Percentiles rank a stretch among this genome's conserved stretches.
phyloP scores from a whole-genome alignment of 2,888 invertebrate species.

The Dioctria linearis region DNA sequence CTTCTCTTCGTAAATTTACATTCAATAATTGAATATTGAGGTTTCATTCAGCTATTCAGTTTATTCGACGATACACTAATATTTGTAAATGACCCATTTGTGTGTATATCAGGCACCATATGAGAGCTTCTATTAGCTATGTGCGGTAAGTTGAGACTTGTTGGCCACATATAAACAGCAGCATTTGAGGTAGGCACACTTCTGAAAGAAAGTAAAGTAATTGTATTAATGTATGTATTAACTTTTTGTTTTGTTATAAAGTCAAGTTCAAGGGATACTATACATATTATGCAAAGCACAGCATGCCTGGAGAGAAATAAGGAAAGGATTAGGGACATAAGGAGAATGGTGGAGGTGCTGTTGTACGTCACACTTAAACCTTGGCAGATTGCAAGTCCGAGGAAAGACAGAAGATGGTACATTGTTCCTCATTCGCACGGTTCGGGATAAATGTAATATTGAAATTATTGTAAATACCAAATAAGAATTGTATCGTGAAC shows the following conservation, averaged over 20 bases:
- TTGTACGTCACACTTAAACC: too few relatives aligned
- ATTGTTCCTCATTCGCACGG: too few relatives aligned
- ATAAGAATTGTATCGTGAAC: too few relatives aligned
- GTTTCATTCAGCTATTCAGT: conserved; percentile 71
- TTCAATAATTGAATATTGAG: conserved; percentile 21
- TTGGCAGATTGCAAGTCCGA: too few relatives aligned
- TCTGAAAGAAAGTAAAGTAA: neutral
- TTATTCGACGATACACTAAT: conserved; percentile 71
- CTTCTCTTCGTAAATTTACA: conserved; percentile 40
- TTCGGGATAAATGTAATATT: too few relatives aligned
- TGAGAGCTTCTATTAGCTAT: conserved; percentile 80
- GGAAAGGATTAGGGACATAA: too few relatives aligned
- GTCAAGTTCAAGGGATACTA: too few relatives aligned
- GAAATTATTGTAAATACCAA: too few relatives aligned
- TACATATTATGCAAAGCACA: too few relatives aligned
- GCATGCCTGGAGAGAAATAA: too few relatives aligned
- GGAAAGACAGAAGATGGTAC: too few relatives aligned
- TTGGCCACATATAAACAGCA: conserved; percentile 85
- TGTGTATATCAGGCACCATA: conserved; percentile 79
- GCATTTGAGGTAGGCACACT: conserved; percentile 72
- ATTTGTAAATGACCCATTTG: conserved; percentile 69
- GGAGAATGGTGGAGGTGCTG: too few relatives aligned
- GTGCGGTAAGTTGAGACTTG: conserved; percentile 83
- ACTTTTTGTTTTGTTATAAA: neutral
- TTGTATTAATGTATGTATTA: neutral